Evolutionary conservation across 2,797 vertebrate species (phyloP), one percentile per base, ranked within the genome.

Genomic region (Hylomyscus alleni): DNA sequence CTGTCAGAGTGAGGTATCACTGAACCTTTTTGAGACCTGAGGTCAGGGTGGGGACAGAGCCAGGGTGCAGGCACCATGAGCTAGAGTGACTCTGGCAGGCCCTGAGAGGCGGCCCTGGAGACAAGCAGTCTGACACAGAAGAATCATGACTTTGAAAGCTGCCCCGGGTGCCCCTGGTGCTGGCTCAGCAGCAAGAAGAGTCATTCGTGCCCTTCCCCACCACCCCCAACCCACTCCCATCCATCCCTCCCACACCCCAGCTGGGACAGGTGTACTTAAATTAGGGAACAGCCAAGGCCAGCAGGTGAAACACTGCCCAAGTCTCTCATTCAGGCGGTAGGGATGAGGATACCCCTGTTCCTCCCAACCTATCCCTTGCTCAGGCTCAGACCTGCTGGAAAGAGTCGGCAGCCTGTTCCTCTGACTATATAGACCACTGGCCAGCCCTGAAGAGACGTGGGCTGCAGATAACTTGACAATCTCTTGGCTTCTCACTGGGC

Each of bases 221-320:
- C 10, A 17, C 26, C 13, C 37, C 37, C 6, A 8, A 19, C 40
- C 75, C 4, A 0, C 6, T 1, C 17, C 56, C 40, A 72, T 44
- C 44, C 92, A 9, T 65, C 92, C 12, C 52, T 96, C 83, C 95
- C 88, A 78, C 72, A 82, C 91, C 81, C 80, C 93, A 97, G 96
- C 96, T 93, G 97, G 95, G 89, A 14, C 62, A 26, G 52, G 0
- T 52, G 58, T 37, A 54, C 47, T 93, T 96, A 98, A 97, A 98
- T 97, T 96, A 96, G 95, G 96, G 94, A 97, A 73, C 65, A 62
- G 87, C 81, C 85, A 93, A 91, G 94, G 97, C 82, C 94, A 96
- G 95, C 24, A n/a, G 81, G 84, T 80, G 81, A 91, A 93, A 94
- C 90, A 87, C 92, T 95, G 95, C 87, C 86, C 67, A n/a, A 67